phyloP scores from a whole-genome alignment of 2,113 vertebrate species.

The Bujurquina vittata region DNA sequence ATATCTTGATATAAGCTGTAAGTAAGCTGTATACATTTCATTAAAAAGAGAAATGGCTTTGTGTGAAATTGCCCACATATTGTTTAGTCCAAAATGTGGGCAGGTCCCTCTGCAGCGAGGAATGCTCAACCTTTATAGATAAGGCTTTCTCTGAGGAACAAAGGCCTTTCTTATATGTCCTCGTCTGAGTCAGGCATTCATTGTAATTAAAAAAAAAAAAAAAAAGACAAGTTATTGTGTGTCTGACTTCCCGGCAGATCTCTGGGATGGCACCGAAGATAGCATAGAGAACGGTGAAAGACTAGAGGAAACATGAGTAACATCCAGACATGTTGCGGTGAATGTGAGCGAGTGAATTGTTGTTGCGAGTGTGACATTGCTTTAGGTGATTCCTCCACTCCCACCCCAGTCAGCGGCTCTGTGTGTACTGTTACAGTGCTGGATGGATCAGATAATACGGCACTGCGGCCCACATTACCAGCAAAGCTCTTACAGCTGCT shows the following conservation, averaged over 20 bases:
- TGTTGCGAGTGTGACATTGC: slow-evolving; percentile 20
- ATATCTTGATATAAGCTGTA: background rate
- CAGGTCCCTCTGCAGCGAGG: slow-evolving; percentile 49
- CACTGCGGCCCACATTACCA: background rate
- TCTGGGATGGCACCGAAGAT: slow-evolving; percentile 22
- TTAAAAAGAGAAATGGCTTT: slow-evolving; percentile 39
- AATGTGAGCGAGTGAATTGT: slow-evolving; percentile 12
- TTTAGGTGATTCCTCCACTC: background rate
- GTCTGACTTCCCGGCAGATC: slow-evolving; percentile 27
- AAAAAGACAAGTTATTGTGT: slow-evolving; percentile 47
- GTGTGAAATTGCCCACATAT: slow-evolving; percentile 62
- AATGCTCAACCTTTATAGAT: slow-evolving; percentile 77
- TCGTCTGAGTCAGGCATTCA: slow-evolving; percentile 56
- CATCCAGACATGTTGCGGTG: background rate
- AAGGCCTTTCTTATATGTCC: slow-evolving; percentile 71
- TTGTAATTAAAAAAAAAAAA: slow-evolving; percentile 54
- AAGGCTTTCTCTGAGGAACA: slow-evolving; percentile 72
- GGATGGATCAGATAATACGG: background rate
- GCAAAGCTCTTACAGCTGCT: background rate
- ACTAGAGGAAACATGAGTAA: slow-evolving; percentile 9
- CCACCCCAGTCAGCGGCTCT: background rate
- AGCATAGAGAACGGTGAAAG: background rate
- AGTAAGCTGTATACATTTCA: background rate
- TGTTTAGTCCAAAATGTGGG: slow-evolving; percentile 66
- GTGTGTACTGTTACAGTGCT: background rate